Evolutionary conservation across 2,888 invertebrate genomes (phyloP), one percentile per base, ranked within the genome.

Genomic region (Drosophila siamana): DNA sequence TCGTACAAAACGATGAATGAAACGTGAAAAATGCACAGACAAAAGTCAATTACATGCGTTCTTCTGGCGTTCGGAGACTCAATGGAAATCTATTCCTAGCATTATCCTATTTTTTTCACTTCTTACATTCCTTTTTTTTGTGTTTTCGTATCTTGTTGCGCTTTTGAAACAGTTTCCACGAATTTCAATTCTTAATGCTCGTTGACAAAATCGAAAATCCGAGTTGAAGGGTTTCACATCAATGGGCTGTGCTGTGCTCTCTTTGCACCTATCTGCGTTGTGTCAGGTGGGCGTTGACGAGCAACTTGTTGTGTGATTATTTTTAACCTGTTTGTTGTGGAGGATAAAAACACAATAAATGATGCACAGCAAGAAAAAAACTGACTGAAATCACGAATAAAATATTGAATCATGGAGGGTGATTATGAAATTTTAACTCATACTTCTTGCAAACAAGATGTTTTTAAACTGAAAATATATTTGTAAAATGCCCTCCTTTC

Each of bases 1-100:
- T 65, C 63, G 52, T 36, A 33, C 33, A 33, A 33, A 59, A 61
- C 71, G 62, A 77, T 77, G 70, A 80, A 84, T 87, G 88, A 78
- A 68, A 80, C 16, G 22, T 33, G 28, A 43, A 46, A 40, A 74
- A 74, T 75, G 69, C 69, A 43, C 67, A 72, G 59, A 84, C 86
- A 89, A 90, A 90, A 90, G 90, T 91, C 91, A 90, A 90, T 90
- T 91, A 91, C 85, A 79, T 81, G 79, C 72, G 78, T 83, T 87
- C 80, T 80, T 67, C 67, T 67, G 65, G 46, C 74, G 68, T 69
- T 59, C 65, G 43, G 57, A 26, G 7, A 38, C 51, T 59, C 61
- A 74, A 61, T 59, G 41, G 50, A 6, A 38, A 50, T 22, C 33
- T 40, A 41, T 43, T 24, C 59, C 55, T 41, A 16, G 66, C 66